Base-by-base conservation (phyloP, 2,113 vertebrate genomes). In the Zapus hudsonius region DNA sequence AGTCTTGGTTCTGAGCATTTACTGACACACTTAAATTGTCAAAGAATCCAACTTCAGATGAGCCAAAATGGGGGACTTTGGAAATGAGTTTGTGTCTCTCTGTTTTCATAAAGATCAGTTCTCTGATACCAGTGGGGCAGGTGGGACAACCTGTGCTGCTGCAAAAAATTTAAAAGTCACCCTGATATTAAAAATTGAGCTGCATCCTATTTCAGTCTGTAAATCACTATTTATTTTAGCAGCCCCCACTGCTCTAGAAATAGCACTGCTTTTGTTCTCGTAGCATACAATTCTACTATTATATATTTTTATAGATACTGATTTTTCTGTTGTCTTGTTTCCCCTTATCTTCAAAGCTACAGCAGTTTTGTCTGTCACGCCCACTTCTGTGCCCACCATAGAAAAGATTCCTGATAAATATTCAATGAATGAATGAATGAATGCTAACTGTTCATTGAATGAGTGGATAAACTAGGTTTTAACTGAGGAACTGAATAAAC, bases 31-130 rank as follows among this genome's bases (percentile, higher is more conserved):
- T 27, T 25, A 95, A 92, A 38, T 94, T 96, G 84, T 97, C 86
- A 92, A 87, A 89, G 73, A 92, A 97, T 92, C 91, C 76, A 94
- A 93, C 94, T 95, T 87, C 67, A 93, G 74, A 79, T 73, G 90
- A 87, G 40, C 92, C 87, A 73, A 22, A 57, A 93, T 84, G 69
- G 95, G 73, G 91, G 95, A 42, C 94, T 96, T 96, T 87, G 74
- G 72, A 83, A 95, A 84, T 36, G 33, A 82, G 91, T 94, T 92
- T 93, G 89, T 94, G 61, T 87, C 42, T 64, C 59, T 64, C 59
- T 19, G 74, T 93, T 93, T 95, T 89, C 81, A 57, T 89, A 76
- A 97, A 91, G 93, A 93, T 81, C 64, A 92, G 89, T 15, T 23
- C 36, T 88, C 86, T 82, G 84, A 74, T 80, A 72, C 84, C 74